phyloP scores from a whole-genome alignment of 2,888 invertebrate genomes.

The Ophraella communa region DNA sequence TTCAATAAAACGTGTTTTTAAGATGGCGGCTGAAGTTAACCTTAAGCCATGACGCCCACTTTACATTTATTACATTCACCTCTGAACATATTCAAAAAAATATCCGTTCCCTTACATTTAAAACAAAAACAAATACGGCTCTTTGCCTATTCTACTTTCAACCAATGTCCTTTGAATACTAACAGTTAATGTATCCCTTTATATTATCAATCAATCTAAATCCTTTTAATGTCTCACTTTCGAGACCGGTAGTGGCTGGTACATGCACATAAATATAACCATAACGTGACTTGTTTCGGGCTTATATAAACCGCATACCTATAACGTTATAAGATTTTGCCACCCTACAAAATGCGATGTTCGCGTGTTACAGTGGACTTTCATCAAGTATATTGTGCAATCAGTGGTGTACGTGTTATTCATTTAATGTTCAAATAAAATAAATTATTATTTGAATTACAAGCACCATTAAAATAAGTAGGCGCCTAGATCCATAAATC shows the following conservation, averaged over 20 bases:
- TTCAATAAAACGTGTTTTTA: too few species aligned
- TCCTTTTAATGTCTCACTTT: constrained; percentile 6
- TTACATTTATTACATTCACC: too few species aligned
- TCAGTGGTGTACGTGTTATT: background rate
- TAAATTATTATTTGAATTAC: too few species aligned
- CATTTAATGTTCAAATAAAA: too few species aligned
- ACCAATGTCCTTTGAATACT: background rate
- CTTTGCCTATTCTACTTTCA: background rate
- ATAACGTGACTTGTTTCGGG: constrained; percentile 25
- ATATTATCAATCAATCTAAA: background rate
- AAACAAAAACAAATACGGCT: too few species aligned
- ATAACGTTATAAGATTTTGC: constrained; percentile 30
- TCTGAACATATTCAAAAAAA: too few species aligned
- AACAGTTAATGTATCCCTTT: background rate
- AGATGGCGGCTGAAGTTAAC: too few species aligned
- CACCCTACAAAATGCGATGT: constrained; percentile 30
- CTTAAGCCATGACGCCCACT: too few species aligned
- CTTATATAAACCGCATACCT: constrained; percentile 25
- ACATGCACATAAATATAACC: constrained; percentile 12
- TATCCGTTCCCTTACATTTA: too few species aligned
- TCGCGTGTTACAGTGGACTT: constrained; percentile 18
- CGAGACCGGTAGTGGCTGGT: constrained; percentile 30
- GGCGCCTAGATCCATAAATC: too few species aligned
- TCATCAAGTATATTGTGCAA: too few species aligned
- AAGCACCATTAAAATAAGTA: too few species aligned